A percentile compares a stretch with the other conserved stretches of the same genome.
Evolutionary conservation across 1,140 invertebrate genomes (phyloP).

Genomic region (Aphaenogaster floridana): DNA sequence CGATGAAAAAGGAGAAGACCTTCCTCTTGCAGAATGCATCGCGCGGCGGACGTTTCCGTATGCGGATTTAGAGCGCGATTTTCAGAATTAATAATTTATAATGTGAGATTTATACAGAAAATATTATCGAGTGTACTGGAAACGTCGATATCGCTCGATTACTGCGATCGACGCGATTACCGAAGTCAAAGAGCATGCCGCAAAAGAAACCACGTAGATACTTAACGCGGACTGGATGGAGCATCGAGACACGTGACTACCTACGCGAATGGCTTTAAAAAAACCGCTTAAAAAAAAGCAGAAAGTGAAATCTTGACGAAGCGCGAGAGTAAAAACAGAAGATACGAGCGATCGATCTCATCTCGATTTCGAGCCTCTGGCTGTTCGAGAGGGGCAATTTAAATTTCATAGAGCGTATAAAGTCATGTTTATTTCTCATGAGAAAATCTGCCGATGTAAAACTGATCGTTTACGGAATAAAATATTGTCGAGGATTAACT

Average conservation of each 20-base stretch:
- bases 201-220: slow-evolving; percentile 5
- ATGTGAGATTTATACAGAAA: slow-evolving; percentile 32
- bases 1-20: neutral
- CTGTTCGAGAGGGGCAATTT: slow-evolving; percentile 8
- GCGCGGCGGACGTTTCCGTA: neutral
- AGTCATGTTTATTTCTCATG: neutral
- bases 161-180: neutral
- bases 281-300: slow-evolving; percentile 1
- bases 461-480: neutral
- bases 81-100: slow-evolving; percentile 19
- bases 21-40: neutral
- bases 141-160: slow-evolving; percentile 8
- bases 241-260: slow-evolving; percentile 20
- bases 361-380: slow-evolving; percentile 14
- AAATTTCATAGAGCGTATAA: neutral
- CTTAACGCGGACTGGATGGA: neutral
- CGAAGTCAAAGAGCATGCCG: neutral
- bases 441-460: neutral
- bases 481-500: slow-evolving; percentile 17
- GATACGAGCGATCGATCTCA: slow-evolving; percentile 16
- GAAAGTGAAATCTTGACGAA: slow-evolving; percentile 59
- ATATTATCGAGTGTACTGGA: neutral
- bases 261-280: slow-evolving; percentile 58
- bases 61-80: neutral
- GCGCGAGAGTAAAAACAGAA: slow-evolving; percentile 31